These are phyloP conservation scores for Sinonovacula constricta DNA, from an alignment of 1,140 invertebrate genomes.

Conservation along the genomic window DNA sequence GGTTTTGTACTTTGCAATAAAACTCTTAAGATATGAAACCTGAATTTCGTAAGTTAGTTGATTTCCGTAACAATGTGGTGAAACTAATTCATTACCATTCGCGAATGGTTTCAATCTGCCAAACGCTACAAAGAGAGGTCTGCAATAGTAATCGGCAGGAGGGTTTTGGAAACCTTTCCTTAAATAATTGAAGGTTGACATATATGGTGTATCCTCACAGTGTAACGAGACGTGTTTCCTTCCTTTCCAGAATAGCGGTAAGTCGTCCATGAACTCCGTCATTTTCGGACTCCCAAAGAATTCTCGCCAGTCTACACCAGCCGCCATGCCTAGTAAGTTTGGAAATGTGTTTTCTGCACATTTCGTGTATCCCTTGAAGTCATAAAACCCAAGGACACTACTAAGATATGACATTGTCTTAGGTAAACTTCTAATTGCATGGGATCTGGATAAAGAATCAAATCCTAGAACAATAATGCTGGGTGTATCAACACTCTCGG, in stretches of 20 bases:
- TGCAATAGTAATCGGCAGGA: constrained; percentile 90
- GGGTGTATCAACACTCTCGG: neutral
- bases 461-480: constrained; percentile 50
- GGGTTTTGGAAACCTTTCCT: constrained; percentile 87
- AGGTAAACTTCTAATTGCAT: constrained; percentile 35
- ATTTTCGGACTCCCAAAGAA: neutral
- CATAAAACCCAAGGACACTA: constrained; percentile 82
- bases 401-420: constrained; percentile 50
- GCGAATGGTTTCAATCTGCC: constrained; percentile 39
- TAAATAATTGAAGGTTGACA: constrained; percentile 90
- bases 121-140: constrained; percentile 82
- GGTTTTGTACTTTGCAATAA: neutral
- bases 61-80: constrained; percentile 1
- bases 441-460: constrained; percentile 49
- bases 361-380: constrained; percentile 89
- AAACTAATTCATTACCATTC: neutral
- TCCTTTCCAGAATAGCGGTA: constrained; percentile 48
- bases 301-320: constrained; percentile 78
- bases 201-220: constrained; percentile 86
- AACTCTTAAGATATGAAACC: neutral
- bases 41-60: neutral
- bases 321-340: constrained; percentile 86
- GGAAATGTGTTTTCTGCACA: constrained; percentile 91
- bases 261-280: neutral
- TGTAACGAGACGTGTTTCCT: constrained; percentile 84